phyloP scores from a whole-genome alignment of 2,113 vertebrate genomes.

The Pterocles gutturalis region DNA sequence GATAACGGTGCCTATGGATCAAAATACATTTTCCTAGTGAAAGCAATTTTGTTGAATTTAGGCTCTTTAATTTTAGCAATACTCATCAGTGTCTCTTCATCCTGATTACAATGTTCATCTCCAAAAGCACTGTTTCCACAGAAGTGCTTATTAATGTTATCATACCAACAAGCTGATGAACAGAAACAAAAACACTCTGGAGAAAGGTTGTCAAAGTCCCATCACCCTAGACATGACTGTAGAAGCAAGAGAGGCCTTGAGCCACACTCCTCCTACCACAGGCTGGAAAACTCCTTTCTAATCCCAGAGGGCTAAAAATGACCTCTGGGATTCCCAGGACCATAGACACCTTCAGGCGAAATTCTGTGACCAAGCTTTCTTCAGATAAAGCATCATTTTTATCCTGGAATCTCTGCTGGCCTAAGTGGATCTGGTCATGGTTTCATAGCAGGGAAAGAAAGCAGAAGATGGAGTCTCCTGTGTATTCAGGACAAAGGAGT shows the following conservation, averaged over 20 bases:
- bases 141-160: constrained; percentile 65
- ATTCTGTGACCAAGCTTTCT: not conserved
- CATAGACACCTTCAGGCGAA: not conserved
- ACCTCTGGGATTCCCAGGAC: not conserved
- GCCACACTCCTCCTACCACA: not conserved
- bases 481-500: not conserved
- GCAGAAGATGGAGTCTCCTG: not conserved
- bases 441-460: not conserved
- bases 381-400: not conserved
- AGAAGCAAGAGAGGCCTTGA: not conserved
- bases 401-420: not conserved
- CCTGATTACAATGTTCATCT: constrained; percentile 57
- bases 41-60: constrained; percentile 51
- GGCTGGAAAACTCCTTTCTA: not conserved
- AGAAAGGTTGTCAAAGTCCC: constrained; percentile 39
- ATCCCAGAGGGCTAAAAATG: not conserved
- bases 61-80: constrained; percentile 50
- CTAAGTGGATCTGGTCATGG: not conserved
- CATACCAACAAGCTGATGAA: constrained; percentile 54
- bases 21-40: not conserved
- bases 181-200: constrained; percentile 31
- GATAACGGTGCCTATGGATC: fast-evolving
- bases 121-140: constrained; percentile 58
- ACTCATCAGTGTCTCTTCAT: constrained; percentile 63
- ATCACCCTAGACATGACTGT: not conserved